Evolutionary conservation across 2,888 invertebrate genomes (phyloP).

Genomic region (Hyposoter didymator): DNA sequence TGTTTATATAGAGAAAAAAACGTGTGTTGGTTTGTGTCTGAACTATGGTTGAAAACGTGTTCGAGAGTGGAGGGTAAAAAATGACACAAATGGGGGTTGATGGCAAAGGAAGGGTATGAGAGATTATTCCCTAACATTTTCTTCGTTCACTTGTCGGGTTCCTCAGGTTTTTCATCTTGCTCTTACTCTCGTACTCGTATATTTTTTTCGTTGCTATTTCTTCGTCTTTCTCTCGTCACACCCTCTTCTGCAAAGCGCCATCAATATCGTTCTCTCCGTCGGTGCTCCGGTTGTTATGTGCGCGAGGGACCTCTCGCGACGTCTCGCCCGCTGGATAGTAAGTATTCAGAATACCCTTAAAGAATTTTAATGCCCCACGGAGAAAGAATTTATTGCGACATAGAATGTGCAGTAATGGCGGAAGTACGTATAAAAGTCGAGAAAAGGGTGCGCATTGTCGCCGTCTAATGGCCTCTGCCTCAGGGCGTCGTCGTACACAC

Average conservation of each 20-base stretch:
- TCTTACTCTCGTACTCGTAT: neutral
- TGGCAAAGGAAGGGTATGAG: constrained; percentile 14
- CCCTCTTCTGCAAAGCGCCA: constrained; percentile 66
- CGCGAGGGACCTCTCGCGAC: constrained; percentile 33
- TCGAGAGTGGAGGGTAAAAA: neutral
- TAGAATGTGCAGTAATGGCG: constrained; percentile 81
- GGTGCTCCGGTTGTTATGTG: constrained; percentile 10
- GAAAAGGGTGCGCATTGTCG: constrained; percentile 81
- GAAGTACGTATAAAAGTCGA: constrained; percentile 82
- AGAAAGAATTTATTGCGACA: constrained; percentile 81
- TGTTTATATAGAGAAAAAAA: neutral
- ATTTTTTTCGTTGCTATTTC: constrained; percentile 4
- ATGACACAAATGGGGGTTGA: neutral
- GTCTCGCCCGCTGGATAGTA: constrained; percentile 65
- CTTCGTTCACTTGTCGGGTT: constrained; percentile 29
- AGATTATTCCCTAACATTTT: constrained; percentile 56
- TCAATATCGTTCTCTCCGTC: constrained; percentile 74
- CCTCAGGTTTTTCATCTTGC: neutral
- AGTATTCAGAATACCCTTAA: constrained; percentile 80
- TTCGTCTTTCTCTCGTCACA: neutral
- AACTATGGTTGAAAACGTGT: neutral
- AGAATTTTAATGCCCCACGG: constrained; percentile 81
- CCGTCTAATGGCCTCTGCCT: constrained; percentile 80
- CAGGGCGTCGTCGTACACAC: constrained; percentile 74
- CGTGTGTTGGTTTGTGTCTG: neutral